Evolutionary conservation across 2,888 invertebrate species (phyloP).

Genomic region (Napeogenes sylphis): DNA sequence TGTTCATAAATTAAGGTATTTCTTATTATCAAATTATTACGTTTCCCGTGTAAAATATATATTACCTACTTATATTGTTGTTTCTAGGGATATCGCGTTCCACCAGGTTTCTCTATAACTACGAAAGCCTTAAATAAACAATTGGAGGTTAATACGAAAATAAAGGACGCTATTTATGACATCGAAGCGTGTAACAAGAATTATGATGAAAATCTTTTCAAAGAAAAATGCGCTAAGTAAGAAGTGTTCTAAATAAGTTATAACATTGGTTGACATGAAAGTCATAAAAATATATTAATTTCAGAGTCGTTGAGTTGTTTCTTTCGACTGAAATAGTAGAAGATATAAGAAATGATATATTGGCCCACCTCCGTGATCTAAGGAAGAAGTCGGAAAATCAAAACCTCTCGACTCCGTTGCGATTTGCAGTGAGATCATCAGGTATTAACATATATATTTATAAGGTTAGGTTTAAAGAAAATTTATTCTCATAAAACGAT

Average conservation of each 20-base stretch:
- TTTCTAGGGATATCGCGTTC: slow-evolving; percentile 77
- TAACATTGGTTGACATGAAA: not conserved
- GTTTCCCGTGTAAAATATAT: not conserved
- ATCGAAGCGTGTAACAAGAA: slow-evolving; percentile 74
- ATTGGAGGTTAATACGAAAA: slow-evolving; percentile 61
- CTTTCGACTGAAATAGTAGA: slow-evolving; percentile 53
- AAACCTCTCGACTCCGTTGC: slow-evolving; percentile 48
- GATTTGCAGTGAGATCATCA: slow-evolving; percentile 82
- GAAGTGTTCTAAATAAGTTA: slow-evolving; percentile 8
- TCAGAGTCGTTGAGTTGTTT: slow-evolving; percentile 67
- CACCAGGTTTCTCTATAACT: slow-evolving; percentile 85
- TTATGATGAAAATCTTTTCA: slow-evolving; percentile 65
- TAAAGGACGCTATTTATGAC: slow-evolving; percentile 67
- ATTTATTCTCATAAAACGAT: too few relatives aligned
- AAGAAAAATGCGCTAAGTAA: slow-evolving; percentile 70
- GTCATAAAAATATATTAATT: slow-evolving; percentile 22
- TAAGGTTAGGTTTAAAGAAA: too few relatives aligned
- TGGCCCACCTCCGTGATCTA: slow-evolving; percentile 49
- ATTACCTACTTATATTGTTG: not conserved
- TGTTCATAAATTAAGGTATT: too few relatives aligned
- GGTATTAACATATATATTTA: slow-evolving; percentile 40
- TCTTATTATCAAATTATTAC: not conserved
- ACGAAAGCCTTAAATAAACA: slow-evolving; percentile 79
- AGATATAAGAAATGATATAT: slow-evolving; percentile 56
- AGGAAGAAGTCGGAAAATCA: slow-evolving; percentile 45